Percentiles rank a stretch among this genome's conserved stretches.
Evolutionary conservation across 1,140 invertebrate genomes (phyloP).

Genomic region (Potamilus streckersoni): DNA sequence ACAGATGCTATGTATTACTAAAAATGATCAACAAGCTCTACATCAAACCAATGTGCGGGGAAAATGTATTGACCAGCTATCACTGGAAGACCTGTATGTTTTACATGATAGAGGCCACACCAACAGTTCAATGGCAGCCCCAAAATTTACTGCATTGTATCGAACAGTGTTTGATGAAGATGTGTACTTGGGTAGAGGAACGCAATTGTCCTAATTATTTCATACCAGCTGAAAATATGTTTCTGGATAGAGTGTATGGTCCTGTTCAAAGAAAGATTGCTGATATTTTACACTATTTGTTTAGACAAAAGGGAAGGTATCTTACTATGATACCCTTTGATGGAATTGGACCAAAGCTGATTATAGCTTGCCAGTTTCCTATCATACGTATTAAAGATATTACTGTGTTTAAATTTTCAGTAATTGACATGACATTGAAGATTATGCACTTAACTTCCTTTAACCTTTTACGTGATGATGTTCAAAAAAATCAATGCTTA

Average conservation of each 20-base stretch:
- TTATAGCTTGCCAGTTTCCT: no score
- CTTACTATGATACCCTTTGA: no score
- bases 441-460: no score
- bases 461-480: no score
- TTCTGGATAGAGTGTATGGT: background rate
- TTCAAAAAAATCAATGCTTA: no score
- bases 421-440: no score
- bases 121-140: background rate
- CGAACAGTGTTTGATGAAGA: background rate
- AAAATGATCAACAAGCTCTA: conserved; percentile 13
- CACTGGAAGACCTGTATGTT: conserved; percentile 12
- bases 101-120: conserved; percentile 5
- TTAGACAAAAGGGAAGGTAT: no score
- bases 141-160: conserved; percentile 10
- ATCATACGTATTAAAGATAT: no score
- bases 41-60: background rate
- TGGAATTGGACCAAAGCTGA: no score
- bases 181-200: background rate
- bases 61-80: background rate
- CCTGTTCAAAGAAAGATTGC: no score
- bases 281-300: no score
- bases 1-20: conserved; percentile 15
- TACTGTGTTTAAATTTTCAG: no score
- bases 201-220: conserved; percentile 3
- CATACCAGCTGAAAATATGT: conserved; percentile 10